These are phyloP conservation scores for Gambusia holbrooki DNA, from an alignment of 2,113 vertebrate genomes.

Conservation along the genomic window DNA sequence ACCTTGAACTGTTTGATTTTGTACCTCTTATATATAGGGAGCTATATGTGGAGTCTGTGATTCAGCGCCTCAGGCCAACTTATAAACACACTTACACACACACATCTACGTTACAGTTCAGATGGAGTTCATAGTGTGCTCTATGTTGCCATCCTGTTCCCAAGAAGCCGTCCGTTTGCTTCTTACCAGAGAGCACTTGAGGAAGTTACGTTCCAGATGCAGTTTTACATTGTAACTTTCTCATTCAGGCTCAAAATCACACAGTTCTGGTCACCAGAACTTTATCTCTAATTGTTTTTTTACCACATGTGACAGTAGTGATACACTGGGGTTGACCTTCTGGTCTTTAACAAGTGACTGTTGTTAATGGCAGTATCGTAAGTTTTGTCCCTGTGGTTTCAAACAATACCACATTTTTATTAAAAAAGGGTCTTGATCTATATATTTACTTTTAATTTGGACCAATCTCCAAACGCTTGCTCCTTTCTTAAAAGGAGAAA, in stretches of 20 bases:
- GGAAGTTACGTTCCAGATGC: slow-evolving; percentile 7
- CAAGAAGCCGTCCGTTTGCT: slow-evolving; percentile 21
- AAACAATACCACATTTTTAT: no score
- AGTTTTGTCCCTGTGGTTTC: no score
- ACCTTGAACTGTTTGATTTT: slow-evolving; percentile 8
- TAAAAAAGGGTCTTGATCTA: no score
- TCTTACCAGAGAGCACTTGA: slow-evolving; percentile 10
- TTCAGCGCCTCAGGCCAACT: slow-evolving; percentile 10
- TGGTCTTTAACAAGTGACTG: no score
- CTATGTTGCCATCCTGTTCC: neutral
- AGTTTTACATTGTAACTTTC: slow-evolving; percentile 10
- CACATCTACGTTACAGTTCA: slow-evolving; percentile 41
- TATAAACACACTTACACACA: slow-evolving; percentile 19
- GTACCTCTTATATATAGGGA: neutral
- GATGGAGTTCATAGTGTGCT: slow-evolving; percentile 29
- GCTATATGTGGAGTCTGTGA: slow-evolving; percentile 11
- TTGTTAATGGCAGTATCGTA: no score
- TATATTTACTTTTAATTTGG: no score
- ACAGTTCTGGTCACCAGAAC: no score
- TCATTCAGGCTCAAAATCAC: neutral
- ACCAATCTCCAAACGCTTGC: no score
- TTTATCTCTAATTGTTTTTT: no score
- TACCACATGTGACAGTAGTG: no score
- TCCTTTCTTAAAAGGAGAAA: no score
- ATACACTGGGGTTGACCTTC: no score